Percentiles rank a stretch among this genome's conserved stretches.
Evolutionary conservation across 1,140 invertebrate species (phyloP).

Genomic region (Charaxes varanes): DNA sequence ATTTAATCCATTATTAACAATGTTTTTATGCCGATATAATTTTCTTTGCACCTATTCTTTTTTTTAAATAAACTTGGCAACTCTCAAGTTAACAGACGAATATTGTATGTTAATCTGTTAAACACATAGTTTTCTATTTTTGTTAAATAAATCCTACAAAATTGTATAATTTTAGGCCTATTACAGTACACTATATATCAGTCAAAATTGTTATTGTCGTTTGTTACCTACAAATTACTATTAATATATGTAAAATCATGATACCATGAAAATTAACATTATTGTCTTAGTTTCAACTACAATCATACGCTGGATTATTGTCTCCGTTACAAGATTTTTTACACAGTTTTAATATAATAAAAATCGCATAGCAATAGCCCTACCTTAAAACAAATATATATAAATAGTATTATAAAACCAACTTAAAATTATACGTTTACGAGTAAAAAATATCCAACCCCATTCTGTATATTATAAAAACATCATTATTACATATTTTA

Average conservation of each 20-base stretch:
- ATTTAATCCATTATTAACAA: too few species aligned
- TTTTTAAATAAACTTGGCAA: too few species aligned
- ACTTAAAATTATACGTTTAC: slow-evolving; percentile 2
- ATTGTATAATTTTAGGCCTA: slow-evolving; percentile 1
- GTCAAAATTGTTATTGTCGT: slow-evolving; percentile 14
- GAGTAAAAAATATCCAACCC: not conserved
- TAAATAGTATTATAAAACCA: not conserved
- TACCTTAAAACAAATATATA: slow-evolving; percentile 1
- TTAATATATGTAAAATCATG: not conserved
- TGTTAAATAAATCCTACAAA: too few species aligned
- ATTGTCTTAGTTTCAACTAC: slow-evolving; percentile 1
- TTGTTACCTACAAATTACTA: not conserved
- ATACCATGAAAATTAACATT: not conserved
- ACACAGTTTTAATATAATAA: too few species aligned
- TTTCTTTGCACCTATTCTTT: too few species aligned
- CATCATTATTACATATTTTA: not conserved
- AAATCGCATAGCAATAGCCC: too few species aligned
- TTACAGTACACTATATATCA: slow-evolving; percentile 14
- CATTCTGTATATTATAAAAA: not conserved
- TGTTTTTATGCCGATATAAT: too few species aligned
- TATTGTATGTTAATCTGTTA: too few species aligned
- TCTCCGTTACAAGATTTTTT: not conserved
- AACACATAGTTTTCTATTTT: too few species aligned
- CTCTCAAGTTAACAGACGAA: too few species aligned
- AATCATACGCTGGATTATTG: not conserved